A percentile compares a stretch with the other conserved stretches of the same genome.
Conservation (phyloP, 2,797 vertebrate species). For the Lemur catta region DNA sequence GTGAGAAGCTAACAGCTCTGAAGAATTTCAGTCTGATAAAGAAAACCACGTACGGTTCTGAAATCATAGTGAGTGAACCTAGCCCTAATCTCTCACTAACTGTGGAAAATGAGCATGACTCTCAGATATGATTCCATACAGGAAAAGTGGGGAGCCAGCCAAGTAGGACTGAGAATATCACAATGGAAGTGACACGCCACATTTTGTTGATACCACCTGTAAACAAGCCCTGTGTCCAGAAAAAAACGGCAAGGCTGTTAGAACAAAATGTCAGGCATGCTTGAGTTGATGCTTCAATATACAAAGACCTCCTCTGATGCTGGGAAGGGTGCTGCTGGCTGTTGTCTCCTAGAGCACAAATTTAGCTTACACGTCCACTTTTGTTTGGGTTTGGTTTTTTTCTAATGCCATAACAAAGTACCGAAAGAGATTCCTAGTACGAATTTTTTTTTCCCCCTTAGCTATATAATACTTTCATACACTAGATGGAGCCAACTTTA, state of each 20-base stretch:
- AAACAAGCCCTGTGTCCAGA: slow-evolving; percentile 18
- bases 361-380: not conserved
- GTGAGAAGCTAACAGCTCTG: not conserved
- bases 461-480: slow-evolving; percentile 57
- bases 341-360: not conserved
- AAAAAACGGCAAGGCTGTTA: not conserved
- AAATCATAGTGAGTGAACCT: not conserved
- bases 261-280: slow-evolving; percentile 43
- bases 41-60: slow-evolving; percentile 29
- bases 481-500: slow-evolving; percentile 81
- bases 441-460: not conserved
- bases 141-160: not conserved
- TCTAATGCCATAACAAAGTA: not conserved
- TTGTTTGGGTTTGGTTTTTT: not conserved
- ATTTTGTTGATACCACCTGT: slow-evolving; percentile 46
- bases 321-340: slow-evolving; percentile 43
- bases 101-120: slow-evolving; percentile 35
- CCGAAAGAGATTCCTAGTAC: not conserved
- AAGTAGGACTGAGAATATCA: slow-evolving; percentile 22
- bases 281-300: not conserved
- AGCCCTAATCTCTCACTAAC: slow-evolving; percentile 16
- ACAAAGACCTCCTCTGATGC: not conserved
- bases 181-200: not conserved
- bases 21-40: slow-evolving; percentile 66
- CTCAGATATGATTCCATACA: slow-evolving; percentile 20